Conservation (phyloP, 2,888 invertebrate genomes). For the Eupithecia abbreviata region DNA sequence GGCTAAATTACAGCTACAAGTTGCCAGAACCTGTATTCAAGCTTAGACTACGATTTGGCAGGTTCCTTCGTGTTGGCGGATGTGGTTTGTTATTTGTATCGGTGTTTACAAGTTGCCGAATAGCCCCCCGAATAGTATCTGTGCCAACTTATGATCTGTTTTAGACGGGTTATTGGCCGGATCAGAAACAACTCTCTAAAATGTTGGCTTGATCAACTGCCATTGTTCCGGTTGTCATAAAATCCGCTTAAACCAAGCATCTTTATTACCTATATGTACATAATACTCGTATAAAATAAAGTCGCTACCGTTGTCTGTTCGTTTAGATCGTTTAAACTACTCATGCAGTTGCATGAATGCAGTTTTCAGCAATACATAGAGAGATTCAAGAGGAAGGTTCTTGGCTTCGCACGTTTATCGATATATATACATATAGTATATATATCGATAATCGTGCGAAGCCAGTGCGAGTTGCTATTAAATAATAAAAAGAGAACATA, state of each 20-base stretch:
- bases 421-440: too few species aligned
- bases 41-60: constrained; percentile 8
- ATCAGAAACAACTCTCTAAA: neutral
- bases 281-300: too few species aligned
- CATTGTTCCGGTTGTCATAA: neutral
- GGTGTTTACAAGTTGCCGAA: neutral
- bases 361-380: too few species aligned
- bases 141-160: constrained; percentile 8
- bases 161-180: neutral
- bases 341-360: too few species aligned
- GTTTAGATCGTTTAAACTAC: too few species aligned
- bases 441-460: too few species aligned
- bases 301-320: too few species aligned
- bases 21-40: constrained; percentile 5
- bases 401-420: too few species aligned
- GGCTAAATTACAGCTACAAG: constrained; percentile 11
- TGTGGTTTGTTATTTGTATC: neutral
- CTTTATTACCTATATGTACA: too few species aligned
- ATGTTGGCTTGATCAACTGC: neutral
- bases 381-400: too few species aligned
- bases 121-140: neutral
- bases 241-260: neutral
- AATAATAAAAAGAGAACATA: neutral
- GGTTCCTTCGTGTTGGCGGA: neutral
- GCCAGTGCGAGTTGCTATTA: neutral